These are phyloP conservation scores for Haliaeetus leucogaster DNA, from an alignment of 2,113 vertebrate genomes.

Conservation along the genomic window DNA sequence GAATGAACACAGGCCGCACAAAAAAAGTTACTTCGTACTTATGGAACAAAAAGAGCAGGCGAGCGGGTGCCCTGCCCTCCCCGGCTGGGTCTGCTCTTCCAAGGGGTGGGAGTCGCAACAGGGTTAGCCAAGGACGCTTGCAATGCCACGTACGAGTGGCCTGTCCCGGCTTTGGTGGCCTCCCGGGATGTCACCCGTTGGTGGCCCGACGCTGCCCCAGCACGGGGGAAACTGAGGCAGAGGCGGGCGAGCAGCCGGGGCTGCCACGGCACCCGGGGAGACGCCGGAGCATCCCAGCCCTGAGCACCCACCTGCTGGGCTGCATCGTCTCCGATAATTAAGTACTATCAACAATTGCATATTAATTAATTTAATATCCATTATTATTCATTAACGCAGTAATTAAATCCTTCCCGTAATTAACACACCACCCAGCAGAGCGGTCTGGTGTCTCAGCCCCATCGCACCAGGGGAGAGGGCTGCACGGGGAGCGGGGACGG, in stretches of 20 bases:
- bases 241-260: fast-evolving
- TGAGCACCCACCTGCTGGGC: background rate
- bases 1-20: background rate
- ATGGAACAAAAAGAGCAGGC: too few species aligned
- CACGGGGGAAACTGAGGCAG: background rate
- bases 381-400: constrained; percentile 45
- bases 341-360: constrained; percentile 39
- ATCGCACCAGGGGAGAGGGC: background rate
- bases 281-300: background rate
- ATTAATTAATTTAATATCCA: constrained; percentile 61
- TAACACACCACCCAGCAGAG: background rate
- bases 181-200: background rate
- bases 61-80: background rate
- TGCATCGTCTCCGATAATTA: constrained; percentile 2
- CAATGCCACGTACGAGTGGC: background rate
- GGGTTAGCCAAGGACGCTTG: fast-evolving
- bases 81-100: background rate
- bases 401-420: constrained; percentile 51
- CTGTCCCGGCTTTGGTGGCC: background rate
- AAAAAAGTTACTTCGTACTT: background rate
- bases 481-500: fast-evolving
- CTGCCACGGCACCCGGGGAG: background rate
- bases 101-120: fast-evolving
- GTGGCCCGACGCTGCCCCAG: background rate
- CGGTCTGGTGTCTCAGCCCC: background rate